Conservation (phyloP, 2,797 vertebrate genomes). For the Mareca penelope region DNA sequence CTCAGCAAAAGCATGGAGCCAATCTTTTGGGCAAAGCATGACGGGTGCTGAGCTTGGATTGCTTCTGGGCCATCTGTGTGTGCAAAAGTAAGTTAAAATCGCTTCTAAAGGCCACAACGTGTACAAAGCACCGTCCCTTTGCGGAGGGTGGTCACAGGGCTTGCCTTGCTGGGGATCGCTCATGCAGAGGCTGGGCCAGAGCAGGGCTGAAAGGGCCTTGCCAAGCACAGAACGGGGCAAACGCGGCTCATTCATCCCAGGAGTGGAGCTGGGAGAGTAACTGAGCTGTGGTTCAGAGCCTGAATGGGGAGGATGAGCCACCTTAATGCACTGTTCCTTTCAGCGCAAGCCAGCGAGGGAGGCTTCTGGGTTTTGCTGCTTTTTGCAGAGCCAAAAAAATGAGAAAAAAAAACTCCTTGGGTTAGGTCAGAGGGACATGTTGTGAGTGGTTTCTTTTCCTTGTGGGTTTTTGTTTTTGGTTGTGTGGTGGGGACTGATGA, state of each 20-base stretch:
- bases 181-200: background rate
- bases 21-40: constrained; percentile 49
- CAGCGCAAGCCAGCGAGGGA: background rate
- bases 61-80: constrained; percentile 51
- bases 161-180: background rate
- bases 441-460: background rate
- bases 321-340: background rate
- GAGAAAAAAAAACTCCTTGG: background rate
- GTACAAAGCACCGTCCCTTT: background rate
- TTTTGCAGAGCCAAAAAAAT: background rate
- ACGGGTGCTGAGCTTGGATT: constrained; percentile 51
- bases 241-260: background rate
- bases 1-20: constrained; percentile 41
- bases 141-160: background rate
- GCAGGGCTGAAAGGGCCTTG: background rate
- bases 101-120: background rate
- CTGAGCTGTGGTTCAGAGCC: background rate
- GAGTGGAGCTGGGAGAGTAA: background rate
- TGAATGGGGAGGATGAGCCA: background rate
- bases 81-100: constrained; percentile 48
- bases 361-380: background rate
- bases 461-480: background rate
- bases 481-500: background rate
- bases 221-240: background rate
- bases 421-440: background rate